phyloP scores from a whole-genome alignment of 2,797 vertebrate species.

The Myiotriccus ornatus region DNA sequence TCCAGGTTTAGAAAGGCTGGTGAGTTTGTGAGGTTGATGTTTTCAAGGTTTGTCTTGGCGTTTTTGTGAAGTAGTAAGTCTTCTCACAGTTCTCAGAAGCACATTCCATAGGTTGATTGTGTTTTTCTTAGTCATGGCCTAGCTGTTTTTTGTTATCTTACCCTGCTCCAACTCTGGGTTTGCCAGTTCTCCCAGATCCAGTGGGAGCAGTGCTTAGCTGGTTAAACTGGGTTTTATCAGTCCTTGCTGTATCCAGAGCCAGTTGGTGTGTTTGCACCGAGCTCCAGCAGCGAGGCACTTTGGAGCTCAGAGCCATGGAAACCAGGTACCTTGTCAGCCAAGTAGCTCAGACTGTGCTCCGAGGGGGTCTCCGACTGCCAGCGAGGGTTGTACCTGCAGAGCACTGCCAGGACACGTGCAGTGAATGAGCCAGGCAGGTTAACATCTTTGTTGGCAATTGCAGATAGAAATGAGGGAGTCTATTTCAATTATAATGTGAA shows the following conservation, averaged over 20 bases:
- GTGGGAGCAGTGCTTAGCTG: background rate
- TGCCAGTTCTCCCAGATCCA: background rate
- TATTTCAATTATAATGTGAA: background rate
- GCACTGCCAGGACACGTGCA: accelerated
- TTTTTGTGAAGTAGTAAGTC: background rate
- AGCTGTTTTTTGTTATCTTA: background rate
- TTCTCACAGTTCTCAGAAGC: background rate
- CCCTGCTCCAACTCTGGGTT: background rate
- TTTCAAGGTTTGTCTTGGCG: accelerated
- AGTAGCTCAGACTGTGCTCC: background rate
- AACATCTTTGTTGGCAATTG: background rate
- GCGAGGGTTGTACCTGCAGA: accelerated
- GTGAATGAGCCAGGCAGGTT: accelerated
- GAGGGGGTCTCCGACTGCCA: accelerated
- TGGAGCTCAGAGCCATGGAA: accelerated
- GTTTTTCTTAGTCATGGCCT: background rate
- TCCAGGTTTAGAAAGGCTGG: background rate
- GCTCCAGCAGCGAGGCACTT: background rate
- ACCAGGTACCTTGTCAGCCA: background rate
- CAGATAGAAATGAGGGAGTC: background rate
- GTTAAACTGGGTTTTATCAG: background rate
- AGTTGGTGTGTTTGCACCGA: background rate
- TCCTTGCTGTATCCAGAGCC: background rate
- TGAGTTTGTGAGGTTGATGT: background rate
- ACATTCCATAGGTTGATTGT: background rate